Evolutionary conservation across 2,113 vertebrate genomes (phyloP), one percentile per base, ranked within the genome.

Genomic region (Petaurus breviceps): DNA sequence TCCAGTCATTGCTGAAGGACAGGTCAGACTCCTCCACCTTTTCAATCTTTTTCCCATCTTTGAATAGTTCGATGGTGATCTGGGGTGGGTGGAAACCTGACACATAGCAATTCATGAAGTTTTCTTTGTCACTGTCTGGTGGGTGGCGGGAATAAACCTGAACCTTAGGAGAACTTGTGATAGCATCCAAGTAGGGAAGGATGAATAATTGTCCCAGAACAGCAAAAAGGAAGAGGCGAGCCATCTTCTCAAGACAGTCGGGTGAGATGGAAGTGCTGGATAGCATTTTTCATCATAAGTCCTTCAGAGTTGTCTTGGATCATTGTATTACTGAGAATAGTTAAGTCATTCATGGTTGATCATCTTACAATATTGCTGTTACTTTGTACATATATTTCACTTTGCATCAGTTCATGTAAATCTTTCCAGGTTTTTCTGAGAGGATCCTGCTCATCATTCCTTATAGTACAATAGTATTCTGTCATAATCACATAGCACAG

Each of bases 1-100:
- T 93, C 99, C 99, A 99, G 92, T 98, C 95, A 0, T 98, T 91
- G 0, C 98, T 98, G 97, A 99, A 99, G 94, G 99, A 98, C 98
- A 99, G 98, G 97, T 99, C 99, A 0, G 98, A 96, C 61, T 97
- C 98, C 0, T 91, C 0, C 1, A 98, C 28, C 0, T 0, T 0
- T 0, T 6, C 0, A 0, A 99, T 96, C 1, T 96, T 96, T 0
- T 0, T 0, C 0, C 53, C 98, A 0, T 99, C 47, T 94, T 98
- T 98, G 52, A 98, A 0, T 0, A 99, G 89, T 0, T 55, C 0
- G 19, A 99, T 98, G 0, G 46, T 47, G 43, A 99, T 99, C 91
- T 99, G 97, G 0, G 99, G 99, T 0, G 99, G 99, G 50, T 99
- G 98, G 97, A 99, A 99, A 0, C 96, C 96, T 0, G 97, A 99